These are phyloP conservation scores for Xerus inauris DNA, from an alignment of 2,113 vertebrate genomes.

Conservation along the genomic window DNA sequence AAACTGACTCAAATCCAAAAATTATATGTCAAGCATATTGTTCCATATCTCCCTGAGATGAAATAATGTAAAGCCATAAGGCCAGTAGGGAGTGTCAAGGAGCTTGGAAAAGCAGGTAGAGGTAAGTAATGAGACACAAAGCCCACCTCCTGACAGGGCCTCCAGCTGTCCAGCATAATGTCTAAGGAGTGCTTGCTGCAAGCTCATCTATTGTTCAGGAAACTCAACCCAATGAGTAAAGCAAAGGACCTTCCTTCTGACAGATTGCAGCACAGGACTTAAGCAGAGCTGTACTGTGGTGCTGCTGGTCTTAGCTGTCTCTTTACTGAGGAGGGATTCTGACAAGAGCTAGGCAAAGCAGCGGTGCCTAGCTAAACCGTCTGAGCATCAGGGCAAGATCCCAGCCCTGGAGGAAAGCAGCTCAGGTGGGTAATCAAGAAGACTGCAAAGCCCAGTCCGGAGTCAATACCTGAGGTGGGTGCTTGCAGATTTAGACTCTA, in stretches of 20 bases:
- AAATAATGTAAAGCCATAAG: conserved; percentile 38
- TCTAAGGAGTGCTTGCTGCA: background rate
- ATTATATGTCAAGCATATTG: background rate
- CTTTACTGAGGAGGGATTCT: background rate
- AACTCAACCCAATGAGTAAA: background rate
- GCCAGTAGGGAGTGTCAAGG: background rate
- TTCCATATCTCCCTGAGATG: background rate
- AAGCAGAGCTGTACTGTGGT: background rate
- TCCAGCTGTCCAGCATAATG: background rate
- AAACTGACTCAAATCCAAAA: conserved; percentile 38
- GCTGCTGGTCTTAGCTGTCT: background rate
- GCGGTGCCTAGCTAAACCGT: background rate
- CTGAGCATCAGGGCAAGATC: background rate
- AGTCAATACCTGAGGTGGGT: background rate
- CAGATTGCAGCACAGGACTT: background rate
- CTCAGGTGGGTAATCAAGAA: background rate
- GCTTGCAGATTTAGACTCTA: background rate
- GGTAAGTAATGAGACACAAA: background rate
- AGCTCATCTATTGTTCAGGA: background rate
- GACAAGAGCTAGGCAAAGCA: background rate
- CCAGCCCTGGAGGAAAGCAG: background rate
- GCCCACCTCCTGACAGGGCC: background rate
- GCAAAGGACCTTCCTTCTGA: conserved; percentile 9
- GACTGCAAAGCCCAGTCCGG: background rate
- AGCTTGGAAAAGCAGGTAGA: background rate